These are phyloP conservation scores for Archilochus colubris DNA, from an alignment of 2,113 vertebrate genomes.

Conservation along the genomic window DNA sequence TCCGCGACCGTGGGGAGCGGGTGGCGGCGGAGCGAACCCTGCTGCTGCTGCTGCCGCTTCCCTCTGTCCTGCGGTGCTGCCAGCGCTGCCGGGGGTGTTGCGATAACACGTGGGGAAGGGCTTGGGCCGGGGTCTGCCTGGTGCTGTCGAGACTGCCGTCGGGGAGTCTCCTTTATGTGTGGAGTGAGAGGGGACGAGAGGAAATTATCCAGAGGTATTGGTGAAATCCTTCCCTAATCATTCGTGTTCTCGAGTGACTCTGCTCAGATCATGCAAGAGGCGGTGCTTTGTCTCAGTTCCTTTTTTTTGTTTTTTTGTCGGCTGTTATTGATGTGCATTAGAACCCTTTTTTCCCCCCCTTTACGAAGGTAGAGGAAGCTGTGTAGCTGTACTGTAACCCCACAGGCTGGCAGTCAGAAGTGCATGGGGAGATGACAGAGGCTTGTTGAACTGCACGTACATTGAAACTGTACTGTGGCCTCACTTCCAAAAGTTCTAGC, in stretches of 20 bases:
- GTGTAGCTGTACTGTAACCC: neutral
- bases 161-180: neutral
- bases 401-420: rapidly evolving
- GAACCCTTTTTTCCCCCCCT: neutral
- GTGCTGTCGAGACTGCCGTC: neutral
- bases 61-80: neutral
- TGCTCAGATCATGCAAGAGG: neutral
- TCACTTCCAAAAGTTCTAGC: neutral
- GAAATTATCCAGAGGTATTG: neutral
- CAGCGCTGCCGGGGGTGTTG: neutral
- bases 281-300: neutral
- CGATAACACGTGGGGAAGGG: neutral
- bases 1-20: too few relatives aligned
- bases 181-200: neutral
- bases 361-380: neutral
- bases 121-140: neutral
- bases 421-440: neutral
- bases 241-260: neutral
- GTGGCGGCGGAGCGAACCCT: neutral
- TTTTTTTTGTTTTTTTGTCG: too few relatives aligned
- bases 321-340: neutral
- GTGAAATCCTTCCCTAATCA: neutral
- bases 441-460: neutral
- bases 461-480: neutral
- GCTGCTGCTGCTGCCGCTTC: neutral